Conservation (phyloP, 30 jellyfish, hydroid and myxozoan genomes). For the Nemopilema nomurai region DNA sequence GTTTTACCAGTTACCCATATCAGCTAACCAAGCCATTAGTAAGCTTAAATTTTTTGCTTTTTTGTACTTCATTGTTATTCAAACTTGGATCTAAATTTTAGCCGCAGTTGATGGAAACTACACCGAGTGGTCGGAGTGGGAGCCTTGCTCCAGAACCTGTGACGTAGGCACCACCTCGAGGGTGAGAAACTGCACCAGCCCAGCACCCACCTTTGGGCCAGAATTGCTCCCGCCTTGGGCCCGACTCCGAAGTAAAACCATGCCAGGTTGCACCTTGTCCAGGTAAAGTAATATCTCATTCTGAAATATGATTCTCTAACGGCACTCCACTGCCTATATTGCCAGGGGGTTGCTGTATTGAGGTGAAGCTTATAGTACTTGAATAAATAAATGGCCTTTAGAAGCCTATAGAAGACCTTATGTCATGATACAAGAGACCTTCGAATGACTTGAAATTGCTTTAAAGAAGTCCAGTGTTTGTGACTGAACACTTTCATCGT, state of each 20-base stretch:
- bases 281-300: constrained; percentile 23
- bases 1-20: no score
- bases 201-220: constrained; percentile 88
- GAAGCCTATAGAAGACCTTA: no score
- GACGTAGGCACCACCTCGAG: constrained; percentile 82
- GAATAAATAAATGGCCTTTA: no score
- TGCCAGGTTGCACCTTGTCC: constrained; percentile 84
- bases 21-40: no score
- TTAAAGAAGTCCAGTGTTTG: no score
- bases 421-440: no score
- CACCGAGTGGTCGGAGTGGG: constrained; percentile 87
- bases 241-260: constrained; percentile 58
- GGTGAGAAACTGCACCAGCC: constrained; percentile 78
- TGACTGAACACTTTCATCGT: no score
- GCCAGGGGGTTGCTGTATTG: no score
- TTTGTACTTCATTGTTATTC: background rate
- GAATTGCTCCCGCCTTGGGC: constrained; percentile 70
- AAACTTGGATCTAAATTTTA: background rate
- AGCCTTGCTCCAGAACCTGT: constrained; percentile 76
- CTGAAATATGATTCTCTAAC: background rate
- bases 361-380: no score
- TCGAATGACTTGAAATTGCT: no score
- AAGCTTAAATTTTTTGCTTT: no score
- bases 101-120: constrained; percentile 86
- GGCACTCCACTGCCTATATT: no score